A percentile compares a stretch with the other conserved stretches of the same genome.
Conservation (phyloP, 1,140 invertebrate genomes). For the Choristoneura fumiferana region DNA sequence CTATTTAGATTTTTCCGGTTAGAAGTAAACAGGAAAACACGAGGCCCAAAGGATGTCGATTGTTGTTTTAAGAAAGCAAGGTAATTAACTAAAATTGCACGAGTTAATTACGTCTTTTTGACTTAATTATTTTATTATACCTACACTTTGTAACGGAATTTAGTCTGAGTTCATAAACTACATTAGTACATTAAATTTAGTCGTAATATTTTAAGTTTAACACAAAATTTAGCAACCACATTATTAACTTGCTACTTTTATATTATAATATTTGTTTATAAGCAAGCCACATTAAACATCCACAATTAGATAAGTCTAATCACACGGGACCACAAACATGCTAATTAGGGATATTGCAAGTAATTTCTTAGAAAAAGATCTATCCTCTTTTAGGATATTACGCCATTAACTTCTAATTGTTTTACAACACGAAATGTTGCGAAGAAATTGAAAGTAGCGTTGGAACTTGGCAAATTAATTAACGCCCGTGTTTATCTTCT, state of each 20-base stretch:
- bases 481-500: not conserved
- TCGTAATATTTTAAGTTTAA: no score
- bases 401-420: constrained; percentile 21
- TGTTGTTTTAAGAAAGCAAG: no score
- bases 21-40: constrained; percentile 3
- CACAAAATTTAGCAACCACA: no score
- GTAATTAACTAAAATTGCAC: no score
- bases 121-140: no score
- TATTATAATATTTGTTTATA: no score
- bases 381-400: not conserved
- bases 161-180: no score
- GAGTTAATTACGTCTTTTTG: no score
- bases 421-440: constrained; percentile 18
- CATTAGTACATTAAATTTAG: no score
- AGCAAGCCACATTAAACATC: not conserved
- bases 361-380: not conserved
- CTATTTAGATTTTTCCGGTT: not conserved
- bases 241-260: no score
- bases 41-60: no score
- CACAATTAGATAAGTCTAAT: constrained; percentile 5
- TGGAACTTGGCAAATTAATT: not conserved
- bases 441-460: not conserved
- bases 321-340: constrained; percentile 7
- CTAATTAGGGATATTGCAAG: not conserved
- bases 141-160: no score